A percentile compares a stretch with the other conserved stretches of the same genome.
Conservation (phyloP, 2,113 vertebrate genomes). For the Patagioenas fasciata region DNA sequence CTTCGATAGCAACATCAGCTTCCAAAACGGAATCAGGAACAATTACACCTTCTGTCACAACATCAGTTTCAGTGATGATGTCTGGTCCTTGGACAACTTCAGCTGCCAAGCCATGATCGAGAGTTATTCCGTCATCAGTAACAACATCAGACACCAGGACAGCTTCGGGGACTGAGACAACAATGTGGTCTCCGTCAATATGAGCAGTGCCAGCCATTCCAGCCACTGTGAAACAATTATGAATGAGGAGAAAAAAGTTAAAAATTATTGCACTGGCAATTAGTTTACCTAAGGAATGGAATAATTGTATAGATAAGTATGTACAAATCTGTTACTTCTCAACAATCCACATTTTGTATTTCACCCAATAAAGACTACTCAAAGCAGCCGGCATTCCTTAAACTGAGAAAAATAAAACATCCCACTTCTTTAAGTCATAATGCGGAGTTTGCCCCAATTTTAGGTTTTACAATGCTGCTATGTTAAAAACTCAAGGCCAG, state of each 20-base stretch:
- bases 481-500: not conserved
- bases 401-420: not conserved
- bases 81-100: conserved; percentile 92
- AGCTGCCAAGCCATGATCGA: conserved; percentile 90
- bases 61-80: conserved; percentile 83
- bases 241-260: conserved; percentile 55
- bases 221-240: conserved; percentile 81
- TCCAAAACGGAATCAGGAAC: conserved; percentile 89
- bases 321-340: not conserved
- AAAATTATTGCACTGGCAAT: not conserved
- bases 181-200: conserved; percentile 97
- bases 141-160: conserved; percentile 96
- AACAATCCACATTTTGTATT: not conserved
- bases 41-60: conserved; percentile 88
- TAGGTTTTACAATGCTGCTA: not conserved
- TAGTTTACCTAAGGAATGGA: not conserved
- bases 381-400: not conserved
- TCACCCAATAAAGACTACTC: not conserved
- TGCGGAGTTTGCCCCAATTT: not conserved
- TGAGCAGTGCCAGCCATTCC: conserved; percentile 97
- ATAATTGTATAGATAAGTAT: not conserved
- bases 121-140: conserved; percentile 92
- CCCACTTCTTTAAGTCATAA: not conserved
- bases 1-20: conserved; percentile 92
- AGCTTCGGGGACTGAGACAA: conserved; percentile 95